phyloP scores from a whole-genome alignment of 2,113 vertebrate genomes.

The Zosterops pallidus region DNA sequence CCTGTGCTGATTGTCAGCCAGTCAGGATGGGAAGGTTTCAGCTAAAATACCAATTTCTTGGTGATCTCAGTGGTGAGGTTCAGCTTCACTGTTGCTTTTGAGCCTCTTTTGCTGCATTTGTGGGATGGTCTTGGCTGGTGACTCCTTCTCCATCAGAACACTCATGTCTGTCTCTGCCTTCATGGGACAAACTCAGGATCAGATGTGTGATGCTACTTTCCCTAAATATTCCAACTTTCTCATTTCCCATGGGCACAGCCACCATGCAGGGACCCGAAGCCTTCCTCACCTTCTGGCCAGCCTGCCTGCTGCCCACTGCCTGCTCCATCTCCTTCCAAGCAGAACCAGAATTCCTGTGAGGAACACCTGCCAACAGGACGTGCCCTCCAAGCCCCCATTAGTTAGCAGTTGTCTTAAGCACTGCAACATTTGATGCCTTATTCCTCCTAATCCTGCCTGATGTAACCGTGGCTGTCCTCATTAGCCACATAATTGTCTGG shows the following conservation, averaged over 20 bases:
- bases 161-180: background rate
- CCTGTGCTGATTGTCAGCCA: accelerated
- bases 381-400: slow-evolving; percentile 9
- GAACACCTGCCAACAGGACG: background rate
- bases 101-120: background rate
- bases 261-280: background rate
- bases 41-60: background rate
- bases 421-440: slow-evolving; percentile 41
- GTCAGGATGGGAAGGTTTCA: background rate
- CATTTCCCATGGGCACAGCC: background rate
- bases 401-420: slow-evolving; percentile 24
- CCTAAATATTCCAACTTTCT: background rate
- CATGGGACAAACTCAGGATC: background rate
- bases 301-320: background rate
- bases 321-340: background rate
- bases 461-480: slow-evolving; percentile 61
- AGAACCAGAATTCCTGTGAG: background rate
- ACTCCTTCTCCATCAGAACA: background rate
- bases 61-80: background rate
- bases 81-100: background rate
- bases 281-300: background rate
- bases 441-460: slow-evolving; percentile 49
- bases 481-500: slow-evolving; percentile 65
- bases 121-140: background rate
- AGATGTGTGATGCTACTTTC: accelerated